Base-by-base conservation (phyloP, 1,140 invertebrate species). In the Streblospio benedicti region DNA sequence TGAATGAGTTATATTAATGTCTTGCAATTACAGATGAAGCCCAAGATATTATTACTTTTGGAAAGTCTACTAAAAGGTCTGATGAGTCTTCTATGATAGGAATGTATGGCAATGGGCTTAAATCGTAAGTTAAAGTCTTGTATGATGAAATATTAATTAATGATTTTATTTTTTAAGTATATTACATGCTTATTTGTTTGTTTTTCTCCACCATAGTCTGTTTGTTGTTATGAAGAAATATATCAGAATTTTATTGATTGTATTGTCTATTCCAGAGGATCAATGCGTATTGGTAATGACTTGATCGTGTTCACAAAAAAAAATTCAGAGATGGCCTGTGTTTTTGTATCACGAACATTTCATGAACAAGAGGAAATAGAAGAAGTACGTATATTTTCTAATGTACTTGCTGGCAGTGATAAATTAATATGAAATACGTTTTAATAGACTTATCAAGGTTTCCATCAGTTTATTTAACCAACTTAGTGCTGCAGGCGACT, bases 281-380 rank as follows among this genome's bases (percentile, higher is more conserved):
- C 78, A 5, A 80, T 80, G 78, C 69, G 78, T 38, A 76, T 80
- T 18, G 76, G 76, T 4, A 78, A 78, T 67, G 78, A 80, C 62
- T 55, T 80, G 49, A 76, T 80, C 27, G 51, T 80, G 12, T 79
- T 80, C 62, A 77, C 78, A 6, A 80, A 80, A 63, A 77, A 75
- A 56, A 68, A 67, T n/a, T 56, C 65, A 28, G 64, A 68, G 16
- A 69, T 72, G 65, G 75, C 76, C 2, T 75, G 75, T 66, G 60
- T 80, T n/a, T 76, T 80, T 53, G 59, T 80, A 33, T 78, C 76
- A 16, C 51, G 77, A 44, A 76, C 78, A 44, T 80, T 80, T 66
- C 74, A 78, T 56, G 74, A 77, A 65, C 69, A 72, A 55, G 77
- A 80, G 63, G 65, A 68, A 43, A 70, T 79, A 30, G 73, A 79